A percentile compares a stretch with the other conserved stretches of the same genome.
phyloP scores from a whole-genome alignment of 2,113 vertebrate genomes.

The Gallinago undulata region DNA sequence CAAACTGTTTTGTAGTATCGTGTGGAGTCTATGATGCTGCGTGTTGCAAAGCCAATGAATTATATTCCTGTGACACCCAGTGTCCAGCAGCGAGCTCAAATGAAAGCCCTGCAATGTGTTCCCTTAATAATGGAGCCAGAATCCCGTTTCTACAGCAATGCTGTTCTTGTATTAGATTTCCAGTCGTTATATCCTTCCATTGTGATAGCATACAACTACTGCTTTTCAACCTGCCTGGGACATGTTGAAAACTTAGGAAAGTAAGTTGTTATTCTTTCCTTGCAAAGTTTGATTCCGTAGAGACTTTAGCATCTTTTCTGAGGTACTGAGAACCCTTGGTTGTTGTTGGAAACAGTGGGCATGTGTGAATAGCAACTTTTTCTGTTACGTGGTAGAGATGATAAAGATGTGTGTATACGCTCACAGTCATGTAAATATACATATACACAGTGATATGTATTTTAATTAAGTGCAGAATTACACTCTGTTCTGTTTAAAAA shows the following conservation, averaged over 20 bases:
- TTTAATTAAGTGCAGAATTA: not conserved
- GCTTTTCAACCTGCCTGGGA: constrained; percentile 96
- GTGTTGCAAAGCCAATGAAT: constrained; percentile 95
- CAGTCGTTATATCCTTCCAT: constrained; percentile 97
- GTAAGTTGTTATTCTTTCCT: constrained; percentile 78
- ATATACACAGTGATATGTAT: not conserved
- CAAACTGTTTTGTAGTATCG: constrained; percentile 84
- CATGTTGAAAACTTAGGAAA: constrained; percentile 91
- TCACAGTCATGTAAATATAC: too few species aligned
- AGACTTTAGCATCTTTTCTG: not conserved
- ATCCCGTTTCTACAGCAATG: constrained; percentile 97
- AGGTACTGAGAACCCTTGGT: not conserved
- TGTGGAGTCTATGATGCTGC: constrained; percentile 98
- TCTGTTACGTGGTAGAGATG: not conserved
- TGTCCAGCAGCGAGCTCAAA: constrained; percentile 89
- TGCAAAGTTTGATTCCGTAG: not conserved
- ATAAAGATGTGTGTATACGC: not conserved
- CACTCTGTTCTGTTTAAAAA: not conserved
- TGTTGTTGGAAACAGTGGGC: not conserved
- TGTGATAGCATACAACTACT: constrained; percentile 99
- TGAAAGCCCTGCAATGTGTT: constrained; percentile 91
- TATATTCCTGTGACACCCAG: constrained; percentile 93
- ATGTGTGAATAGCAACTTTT: not conserved
- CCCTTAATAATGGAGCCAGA: constrained; percentile 97
- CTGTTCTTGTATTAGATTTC: constrained; percentile 95